Percentiles rank a stretch among this genome's conserved stretches.
Conservation (phyloP, 2,797 vertebrate species). For the Anguilla marmorata region DNA sequence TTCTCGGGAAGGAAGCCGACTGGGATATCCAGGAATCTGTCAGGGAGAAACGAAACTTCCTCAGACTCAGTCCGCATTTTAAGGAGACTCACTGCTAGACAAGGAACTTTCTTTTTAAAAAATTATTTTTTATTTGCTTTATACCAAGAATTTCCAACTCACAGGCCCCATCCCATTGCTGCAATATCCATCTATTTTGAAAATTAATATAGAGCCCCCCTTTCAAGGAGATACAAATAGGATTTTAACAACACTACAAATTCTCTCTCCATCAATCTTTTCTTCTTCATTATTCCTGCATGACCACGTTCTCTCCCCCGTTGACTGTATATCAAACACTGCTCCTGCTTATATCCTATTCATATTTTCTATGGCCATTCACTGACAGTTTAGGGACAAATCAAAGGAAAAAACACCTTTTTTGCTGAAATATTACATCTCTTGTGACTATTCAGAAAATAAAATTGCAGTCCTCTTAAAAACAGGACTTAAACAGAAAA, state of each 20-base stretch:
- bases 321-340: neutral
- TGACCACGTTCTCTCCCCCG: neutral
- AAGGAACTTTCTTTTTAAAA: neutral
- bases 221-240: neutral
- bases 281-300: neutral
- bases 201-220: neutral
- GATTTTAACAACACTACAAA: neutral
- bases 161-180: neutral
- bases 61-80: neutral
- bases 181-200: slow-evolving; percentile 55
- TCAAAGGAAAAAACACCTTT: neutral
- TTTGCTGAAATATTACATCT: neutral
- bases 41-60: neutral
- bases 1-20: slow-evolving; percentile 94
- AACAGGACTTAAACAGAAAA: too few relatives aligned
- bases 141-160: neutral
- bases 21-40: slow-evolving; percentile 98
- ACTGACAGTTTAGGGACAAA: neutral
- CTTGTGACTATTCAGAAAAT: too few relatives aligned
- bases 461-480: neutral
- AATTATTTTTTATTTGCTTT: neutral
- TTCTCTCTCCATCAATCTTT: neutral
- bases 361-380: neutral
- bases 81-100: neutral
- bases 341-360: neutral